phyloP scores from a whole-genome alignment of 2,113 vertebrate species.

The Lethenteron camtschaticum region DNA sequence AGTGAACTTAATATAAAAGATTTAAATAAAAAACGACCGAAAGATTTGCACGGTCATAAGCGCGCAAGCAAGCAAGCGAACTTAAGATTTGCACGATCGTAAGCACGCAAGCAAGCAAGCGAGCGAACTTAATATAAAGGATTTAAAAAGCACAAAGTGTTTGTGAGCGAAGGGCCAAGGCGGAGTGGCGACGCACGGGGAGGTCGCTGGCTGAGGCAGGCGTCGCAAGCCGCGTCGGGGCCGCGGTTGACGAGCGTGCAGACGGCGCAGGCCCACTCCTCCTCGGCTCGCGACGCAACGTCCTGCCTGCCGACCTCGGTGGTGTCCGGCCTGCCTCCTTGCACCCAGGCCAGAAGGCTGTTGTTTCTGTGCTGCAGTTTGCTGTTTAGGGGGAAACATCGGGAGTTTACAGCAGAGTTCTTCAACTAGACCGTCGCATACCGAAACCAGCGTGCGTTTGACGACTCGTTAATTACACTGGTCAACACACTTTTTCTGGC shows the following conservation, averaged over 20 bases:
- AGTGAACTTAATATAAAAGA: no score
- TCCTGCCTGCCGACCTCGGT: conserved; percentile 14
- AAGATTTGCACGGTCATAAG: background rate
- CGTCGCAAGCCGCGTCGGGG: conserved; percentile 35
- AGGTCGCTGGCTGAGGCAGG: conserved; percentile 46
- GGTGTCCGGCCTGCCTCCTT: conserved; percentile 13
- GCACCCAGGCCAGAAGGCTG: conserved; percentile 26
- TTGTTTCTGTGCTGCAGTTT: conserved; percentile 33
- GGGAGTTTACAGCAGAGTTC: background rate
- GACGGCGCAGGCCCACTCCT: conserved; percentile 46
- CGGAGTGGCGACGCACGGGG: conserved; percentile 24
- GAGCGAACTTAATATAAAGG: no score
- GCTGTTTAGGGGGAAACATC: conserved; percentile 25
- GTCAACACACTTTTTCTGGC: background rate
- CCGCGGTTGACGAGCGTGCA: conserved; percentile 66
- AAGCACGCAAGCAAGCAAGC: no score
- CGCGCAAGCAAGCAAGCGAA: no score
- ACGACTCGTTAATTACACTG: background rate
- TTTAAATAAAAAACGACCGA: no score
- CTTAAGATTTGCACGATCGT: no score
- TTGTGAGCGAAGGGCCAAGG: background rate
- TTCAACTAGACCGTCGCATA: background rate
- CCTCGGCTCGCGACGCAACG: conserved; percentile 33
- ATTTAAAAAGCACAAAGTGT: background rate
- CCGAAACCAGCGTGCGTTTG: background rate